These are phyloP conservation scores for Idaea aversata DNA, from an alignment of 2,888 invertebrate species.

Conservation along the genomic window DNA sequence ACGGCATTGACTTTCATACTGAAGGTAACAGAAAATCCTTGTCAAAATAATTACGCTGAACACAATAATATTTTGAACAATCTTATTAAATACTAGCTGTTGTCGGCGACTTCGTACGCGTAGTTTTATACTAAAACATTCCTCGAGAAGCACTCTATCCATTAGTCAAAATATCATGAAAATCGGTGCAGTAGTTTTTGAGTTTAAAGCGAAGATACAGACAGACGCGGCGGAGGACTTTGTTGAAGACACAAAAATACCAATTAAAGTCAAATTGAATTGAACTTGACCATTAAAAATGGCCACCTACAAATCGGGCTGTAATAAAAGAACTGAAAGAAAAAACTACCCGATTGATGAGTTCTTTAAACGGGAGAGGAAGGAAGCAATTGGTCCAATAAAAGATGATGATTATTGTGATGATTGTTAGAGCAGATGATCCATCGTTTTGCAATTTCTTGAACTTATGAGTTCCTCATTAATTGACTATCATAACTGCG, in stretches of 20 bases:
- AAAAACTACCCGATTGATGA: background rate
- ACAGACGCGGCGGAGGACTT: no score
- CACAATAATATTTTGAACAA: no score
- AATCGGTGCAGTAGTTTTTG: no score
- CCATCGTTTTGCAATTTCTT: constrained; percentile 20
- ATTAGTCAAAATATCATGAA: no score
- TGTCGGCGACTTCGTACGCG: no score
- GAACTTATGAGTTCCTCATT: background rate
- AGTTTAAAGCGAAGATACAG: no score
- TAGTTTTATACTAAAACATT: no score
- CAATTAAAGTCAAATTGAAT: constrained; percentile 5
- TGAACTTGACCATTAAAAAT: constrained; percentile 12
- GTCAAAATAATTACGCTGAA: no score
- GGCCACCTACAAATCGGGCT: constrained; percentile 1
- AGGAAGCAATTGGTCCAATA: constrained; percentile 71
- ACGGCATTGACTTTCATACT: no score
- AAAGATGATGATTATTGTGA: constrained; percentile 30
- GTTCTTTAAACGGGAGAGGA: constrained; percentile 43
- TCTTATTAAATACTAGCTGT: no score
- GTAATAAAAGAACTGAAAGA: background rate
- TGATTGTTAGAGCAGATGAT: constrained; percentile 42
- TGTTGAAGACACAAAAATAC: constrained; percentile 10
- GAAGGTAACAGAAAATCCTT: no score
- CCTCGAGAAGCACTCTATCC: no score
- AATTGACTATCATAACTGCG: background rate